Evolutionary conservation across 1,140 invertebrate genomes (phyloP).

Genomic region (Drosophila equinoxialis): DNA sequence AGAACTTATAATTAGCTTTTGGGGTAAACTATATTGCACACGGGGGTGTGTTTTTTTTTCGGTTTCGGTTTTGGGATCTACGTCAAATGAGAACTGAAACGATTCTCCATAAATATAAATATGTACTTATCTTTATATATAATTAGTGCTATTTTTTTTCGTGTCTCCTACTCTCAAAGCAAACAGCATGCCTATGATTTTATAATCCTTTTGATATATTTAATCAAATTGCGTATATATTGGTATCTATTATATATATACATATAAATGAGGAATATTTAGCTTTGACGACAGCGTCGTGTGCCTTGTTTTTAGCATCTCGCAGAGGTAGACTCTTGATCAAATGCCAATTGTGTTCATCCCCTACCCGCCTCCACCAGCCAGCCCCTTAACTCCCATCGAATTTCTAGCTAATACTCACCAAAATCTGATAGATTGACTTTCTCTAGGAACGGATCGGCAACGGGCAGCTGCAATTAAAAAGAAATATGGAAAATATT

Average conservation of each 20-base stretch:
- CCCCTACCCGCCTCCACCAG: conserved; percentile 54
- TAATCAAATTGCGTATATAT: conserved; percentile 33
- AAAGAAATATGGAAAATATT: conserved; percentile 1
- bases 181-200: not conserved
- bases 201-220: conserved; percentile 38
- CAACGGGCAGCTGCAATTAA: conserved; percentile 91
- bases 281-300: conserved; percentile 45
- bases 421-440: conserved; percentile 92
- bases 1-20: conserved; percentile 49
- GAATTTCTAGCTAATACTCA: conserved; percentile 84
- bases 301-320: conserved; percentile 44
- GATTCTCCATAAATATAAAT: conserved; percentile 6
- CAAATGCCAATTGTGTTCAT: conserved; percentile 54
- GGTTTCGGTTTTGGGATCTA: not conserved
- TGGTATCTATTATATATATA: not conserved
- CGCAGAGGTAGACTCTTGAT: conserved; percentile 46
- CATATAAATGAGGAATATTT: conserved; percentile 24
- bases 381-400: not conserved
- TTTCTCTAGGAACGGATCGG: conserved; percentile 94
- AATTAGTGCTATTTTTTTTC: not conserved
- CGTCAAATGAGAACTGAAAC: not conserved
- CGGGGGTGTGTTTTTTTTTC: conserved; percentile 43
- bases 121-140: conserved; percentile 4
- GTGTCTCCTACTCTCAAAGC: not conserved
- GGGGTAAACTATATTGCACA: not conserved